Evolutionary conservation across 1,140 invertebrate genomes (phyloP), one percentile per base, ranked within the genome.

Genomic region (Bemisia tabaci): DNA sequence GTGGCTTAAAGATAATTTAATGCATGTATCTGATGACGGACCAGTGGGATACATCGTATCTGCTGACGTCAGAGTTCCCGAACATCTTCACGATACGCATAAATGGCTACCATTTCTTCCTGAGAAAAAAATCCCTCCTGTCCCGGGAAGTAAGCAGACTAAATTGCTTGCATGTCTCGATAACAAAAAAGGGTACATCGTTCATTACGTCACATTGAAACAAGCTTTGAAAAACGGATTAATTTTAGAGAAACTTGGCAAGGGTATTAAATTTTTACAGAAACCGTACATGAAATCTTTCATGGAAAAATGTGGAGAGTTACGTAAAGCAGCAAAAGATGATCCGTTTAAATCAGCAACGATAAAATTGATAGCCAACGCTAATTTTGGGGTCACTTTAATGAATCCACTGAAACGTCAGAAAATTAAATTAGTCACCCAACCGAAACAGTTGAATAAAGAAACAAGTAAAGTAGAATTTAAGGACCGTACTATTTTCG

Each of bases 231-330:
- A 27, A 39, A 22, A n/a, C 9, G 27, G 63, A 2, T 59, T 65
- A 24, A 12, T 23, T 0, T 59, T 65, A 25, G 23, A 65, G 25
- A 65, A 65, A 12, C 24, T 65, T 58, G n/a, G 21, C 9, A 65
- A 22, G 24, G 1, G 81, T 67, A 73, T 80, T 69, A 70, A 76
- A 74, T 83, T 84, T 48, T 17, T 5, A 48, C 33, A 48, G 17
- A 48, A 17, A 48, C 33, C 33, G 5, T 48, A 9, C 17, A 5
- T 48, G 33, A 48, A 48, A 48, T 17, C 33, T 48, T 48, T 48
- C 33, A 48, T 48, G 5, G 33, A 48, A 17, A 9, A 9, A 17
- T 9, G 17, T 17, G 33, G 5, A 9, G 17, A 48, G 5, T 48
- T 48, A 48, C 5, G 33, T 5, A 48, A 48, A 48, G 33, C 5